phyloP scores from a whole-genome alignment of 53 echinoderm and acorn worm species.

The Glandiceps talaboti region DNA sequence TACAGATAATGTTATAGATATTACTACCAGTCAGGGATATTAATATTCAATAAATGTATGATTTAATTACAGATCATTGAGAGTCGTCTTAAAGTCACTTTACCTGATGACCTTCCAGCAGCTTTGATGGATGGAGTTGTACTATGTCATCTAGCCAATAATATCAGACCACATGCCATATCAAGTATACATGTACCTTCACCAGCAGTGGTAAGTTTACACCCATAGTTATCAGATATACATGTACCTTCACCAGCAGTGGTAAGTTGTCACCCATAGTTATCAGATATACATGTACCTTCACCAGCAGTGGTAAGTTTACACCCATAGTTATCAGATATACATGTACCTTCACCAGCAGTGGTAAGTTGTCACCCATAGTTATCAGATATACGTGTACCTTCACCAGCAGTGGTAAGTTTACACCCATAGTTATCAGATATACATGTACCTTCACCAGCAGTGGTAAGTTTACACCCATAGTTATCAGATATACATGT shows the following conservation, averaged over 20 bases:
- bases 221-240: no score
- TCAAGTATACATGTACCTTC: slow-evolving; percentile 78
- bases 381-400: slow-evolving; percentile 71
- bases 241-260: no score
- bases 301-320: slow-evolving; percentile 67
- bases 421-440: no score
- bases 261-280: no score
- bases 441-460: no score
- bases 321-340: no score
- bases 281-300: slow-evolving; percentile 73
- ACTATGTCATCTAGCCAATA: slow-evolving; percentile 81
- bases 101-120: slow-evolving; percentile 77
- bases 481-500: slow-evolving; percentile 72
- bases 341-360: no score
- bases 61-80: slow-evolving; percentile 47
- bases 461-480: no score
- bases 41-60: no score
- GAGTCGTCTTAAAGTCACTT: slow-evolving; percentile 55
- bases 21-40: no score
- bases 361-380: no score
- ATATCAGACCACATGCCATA: slow-evolving; percentile 55
- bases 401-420: slow-evolving; percentile 75
- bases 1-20: no score
- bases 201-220: slow-evolving; percentile 54
- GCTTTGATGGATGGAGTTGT: slow-evolving; percentile 81